A percentile compares a stretch with the other conserved stretches of the same genome.
Evolutionary conservation across 2,113 vertebrate species (phyloP).

Genomic region (Tenebrosternarchus preto): DNA sequence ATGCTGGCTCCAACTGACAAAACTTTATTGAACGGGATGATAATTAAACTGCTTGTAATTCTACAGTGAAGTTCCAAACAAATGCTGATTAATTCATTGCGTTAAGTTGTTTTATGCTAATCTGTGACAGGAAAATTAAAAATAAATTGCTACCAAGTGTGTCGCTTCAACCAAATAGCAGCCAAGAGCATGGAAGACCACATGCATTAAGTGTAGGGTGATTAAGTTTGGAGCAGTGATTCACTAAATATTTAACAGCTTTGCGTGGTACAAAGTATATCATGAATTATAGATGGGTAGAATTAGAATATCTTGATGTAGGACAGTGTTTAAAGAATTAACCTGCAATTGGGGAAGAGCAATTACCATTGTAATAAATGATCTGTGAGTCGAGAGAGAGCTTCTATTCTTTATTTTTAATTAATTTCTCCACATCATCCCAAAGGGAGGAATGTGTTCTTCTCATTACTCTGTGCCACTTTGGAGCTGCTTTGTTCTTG

Average conservation of each 20-base stretch:
- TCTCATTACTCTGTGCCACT: constrained; percentile 76
- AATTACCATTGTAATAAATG: constrained; percentile 82
- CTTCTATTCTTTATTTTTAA: constrained; percentile 80
- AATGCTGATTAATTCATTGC: constrained; percentile 76
- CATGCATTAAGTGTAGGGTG: constrained; percentile 77
- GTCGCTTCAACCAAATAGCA: constrained; percentile 66
- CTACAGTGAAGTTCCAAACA: constrained; percentile 68
- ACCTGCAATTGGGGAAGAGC: constrained; percentile 80
- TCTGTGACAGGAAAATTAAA: constrained; percentile 73
- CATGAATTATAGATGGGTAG: constrained; percentile 80
- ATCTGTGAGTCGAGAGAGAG: constrained; percentile 66
- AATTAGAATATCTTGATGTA: constrained; percentile 79
- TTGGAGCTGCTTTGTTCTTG: constrained; percentile 71
- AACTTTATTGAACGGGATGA: constrained; percentile 74
- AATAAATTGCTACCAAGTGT: constrained; percentile 72
- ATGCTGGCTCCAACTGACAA: constrained; percentile 43
- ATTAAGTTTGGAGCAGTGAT: constrained; percentile 81
- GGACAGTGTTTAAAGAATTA: constrained; percentile 82
- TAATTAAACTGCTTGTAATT: constrained; percentile 72
- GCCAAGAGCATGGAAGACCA: constrained; percentile 57
- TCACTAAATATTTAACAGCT: constrained; percentile 86
- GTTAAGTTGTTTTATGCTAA: constrained; percentile 75
- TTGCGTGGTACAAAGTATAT: constrained; percentile 82
- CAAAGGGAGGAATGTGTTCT: constrained; percentile 59
- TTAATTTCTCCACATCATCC: constrained; percentile 77